Evolutionary conservation across 2,888 invertebrate species (phyloP).

Genomic region (Tetragnatha montana): DNA sequence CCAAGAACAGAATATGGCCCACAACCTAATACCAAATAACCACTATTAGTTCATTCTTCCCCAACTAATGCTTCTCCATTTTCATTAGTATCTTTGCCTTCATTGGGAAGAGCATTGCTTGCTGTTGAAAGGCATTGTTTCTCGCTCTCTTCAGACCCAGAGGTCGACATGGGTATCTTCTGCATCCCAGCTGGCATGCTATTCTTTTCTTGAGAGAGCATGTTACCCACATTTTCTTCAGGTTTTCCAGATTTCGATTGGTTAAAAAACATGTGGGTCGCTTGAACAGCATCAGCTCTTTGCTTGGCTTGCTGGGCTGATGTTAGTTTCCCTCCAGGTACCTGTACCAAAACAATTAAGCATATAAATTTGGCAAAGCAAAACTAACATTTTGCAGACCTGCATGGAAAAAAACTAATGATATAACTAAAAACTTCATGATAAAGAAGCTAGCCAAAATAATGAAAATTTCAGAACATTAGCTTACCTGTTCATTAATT

Average conservation of each 20-base stretch:
- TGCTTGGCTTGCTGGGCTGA: conserved; percentile 73
- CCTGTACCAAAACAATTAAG: conserved; percentile 59
- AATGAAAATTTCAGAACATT: too few relatives aligned
- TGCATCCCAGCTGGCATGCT: conserved; percentile 29
- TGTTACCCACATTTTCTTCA: conserved; percentile 49
- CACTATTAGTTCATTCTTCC: conserved; percentile 59
- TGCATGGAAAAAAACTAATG: too few relatives aligned
- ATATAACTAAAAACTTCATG: too few relatives aligned
- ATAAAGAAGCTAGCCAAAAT: too few relatives aligned
- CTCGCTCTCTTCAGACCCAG: conserved; percentile 48
- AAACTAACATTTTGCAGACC: conserved; percentile 4
- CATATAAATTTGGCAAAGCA: background rate
- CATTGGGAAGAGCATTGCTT: conserved; percentile 32
- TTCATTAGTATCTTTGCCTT: conserved; percentile 49
- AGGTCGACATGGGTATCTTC: conserved; percentile 39
- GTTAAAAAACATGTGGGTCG: conserved; percentile 73
- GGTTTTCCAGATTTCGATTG: conserved; percentile 66
- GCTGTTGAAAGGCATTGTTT: conserved; percentile 43
- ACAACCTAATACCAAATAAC: conserved; percentile 45
- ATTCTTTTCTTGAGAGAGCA: conserved; percentile 64
- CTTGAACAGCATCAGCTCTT: conserved; percentile 73
- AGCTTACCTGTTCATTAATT: too few relatives aligned
- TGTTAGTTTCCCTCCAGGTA: conserved; percentile 71
- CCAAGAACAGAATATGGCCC: conserved; percentile 34
- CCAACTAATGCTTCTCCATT: conserved; percentile 45